Base-by-base conservation (phyloP, 1,140 invertebrate species). In the Ceratina australensis region DNA sequence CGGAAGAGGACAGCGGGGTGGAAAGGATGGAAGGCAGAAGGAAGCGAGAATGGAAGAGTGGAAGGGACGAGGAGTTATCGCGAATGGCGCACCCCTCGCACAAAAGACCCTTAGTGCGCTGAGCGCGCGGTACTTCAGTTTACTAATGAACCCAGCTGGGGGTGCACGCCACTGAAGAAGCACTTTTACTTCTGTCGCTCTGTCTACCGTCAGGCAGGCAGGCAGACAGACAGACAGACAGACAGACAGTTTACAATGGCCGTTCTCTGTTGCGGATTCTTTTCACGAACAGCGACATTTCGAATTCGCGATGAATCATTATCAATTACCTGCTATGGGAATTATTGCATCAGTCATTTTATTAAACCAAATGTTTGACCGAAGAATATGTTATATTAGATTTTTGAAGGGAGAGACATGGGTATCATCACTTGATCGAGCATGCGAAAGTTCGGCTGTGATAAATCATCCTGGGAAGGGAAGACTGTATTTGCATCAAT, bases 61-160 rank as follows among this genome's bases (percentile, higher is more conserved):
- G 72, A 72, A 78, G 83, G 72, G 61, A 81, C 16, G 68, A 83
- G 77, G 33, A 87, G 82, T 86, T 81, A 89, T 88, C 80, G 81
- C 86, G 82, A 86, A 86, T 81, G 65, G 79, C 73, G 73, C 77
- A 80, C 79, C 79, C 79, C 79, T 79, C 67, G 77, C 61, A 89
- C 87, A 87, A 87, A 90, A 89, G 84, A 82, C 87, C 88, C 87
- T 89, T 86, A 82, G 77, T 63, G 73, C 80, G 72, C 59, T 54
- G 71, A 74, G 72, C 76, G 84, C 73, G 82, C 82, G 78, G 84
- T 86, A 89, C 90, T 90, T 87, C 82, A 90, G 89, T 89, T 89
- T 88, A 90, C 90, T 90, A 91, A 91, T 90, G 90, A 91, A 90
- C 89, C 88, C 87, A 85, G 85, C 79, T 86, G 81, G 85, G 84